Percentiles rank a stretch among this genome's conserved stretches.
phyloP scores from a whole-genome alignment of 1,140 invertebrate species.

The Pseudoatta argentina region DNA sequence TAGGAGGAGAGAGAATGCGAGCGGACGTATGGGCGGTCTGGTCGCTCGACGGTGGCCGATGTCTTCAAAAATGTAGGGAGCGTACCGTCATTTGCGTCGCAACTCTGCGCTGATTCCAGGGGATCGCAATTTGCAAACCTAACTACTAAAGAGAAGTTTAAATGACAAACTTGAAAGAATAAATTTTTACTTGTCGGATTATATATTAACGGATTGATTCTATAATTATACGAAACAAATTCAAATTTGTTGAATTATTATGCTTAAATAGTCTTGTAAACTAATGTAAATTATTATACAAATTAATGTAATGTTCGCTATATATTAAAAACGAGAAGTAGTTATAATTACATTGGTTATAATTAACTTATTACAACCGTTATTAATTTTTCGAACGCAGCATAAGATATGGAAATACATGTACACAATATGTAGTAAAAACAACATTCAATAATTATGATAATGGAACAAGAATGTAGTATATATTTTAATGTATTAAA shows the following conservation, averaged over 20 bases:
- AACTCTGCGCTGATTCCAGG: conserved; percentile 10
- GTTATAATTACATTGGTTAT: background rate
- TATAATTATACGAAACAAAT: background rate
- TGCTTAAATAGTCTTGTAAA: background rate
- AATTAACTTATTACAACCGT: conserved; percentile 1
- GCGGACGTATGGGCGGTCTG: conserved; percentile 81
- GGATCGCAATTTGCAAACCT: conserved; percentile 14
- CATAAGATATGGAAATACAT: background rate
- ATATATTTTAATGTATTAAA: background rate
- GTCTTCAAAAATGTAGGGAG: conserved; percentile 83
- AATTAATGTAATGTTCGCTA: background rate
- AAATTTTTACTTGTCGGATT: background rate
- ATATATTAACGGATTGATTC: background rate
- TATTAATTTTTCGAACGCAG: background rate
- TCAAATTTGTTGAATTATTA: background rate
- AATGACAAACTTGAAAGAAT: background rate
- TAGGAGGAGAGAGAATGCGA: conserved; percentile 76
- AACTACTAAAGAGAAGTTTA: background rate
- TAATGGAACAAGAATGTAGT: background rate
- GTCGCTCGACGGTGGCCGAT: conserved; percentile 70
- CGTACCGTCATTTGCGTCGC: conserved; percentile 75
- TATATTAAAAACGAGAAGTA: background rate
- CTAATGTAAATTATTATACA: background rate
- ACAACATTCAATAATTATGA: background rate
- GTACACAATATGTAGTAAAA: background rate